phyloP scores from a whole-genome alignment of 2,113 vertebrate species.

The Thermophis baileyi region DNA sequence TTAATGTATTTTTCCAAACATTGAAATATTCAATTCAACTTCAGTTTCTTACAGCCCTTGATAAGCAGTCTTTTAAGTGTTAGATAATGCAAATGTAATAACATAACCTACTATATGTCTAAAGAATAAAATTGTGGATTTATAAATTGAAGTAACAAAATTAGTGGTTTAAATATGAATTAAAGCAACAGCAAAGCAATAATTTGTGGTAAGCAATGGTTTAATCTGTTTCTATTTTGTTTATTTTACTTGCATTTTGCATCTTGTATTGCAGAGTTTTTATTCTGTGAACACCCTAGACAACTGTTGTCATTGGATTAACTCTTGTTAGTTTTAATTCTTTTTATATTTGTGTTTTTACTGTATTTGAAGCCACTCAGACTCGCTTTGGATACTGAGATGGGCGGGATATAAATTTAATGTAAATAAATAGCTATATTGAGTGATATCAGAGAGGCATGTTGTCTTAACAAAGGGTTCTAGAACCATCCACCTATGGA shows the following conservation, averaged over 20 bases:
- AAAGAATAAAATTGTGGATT: slow-evolving; percentile 3
- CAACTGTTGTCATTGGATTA: background rate
- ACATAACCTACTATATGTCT: accelerated
- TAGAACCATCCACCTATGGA: background rate
- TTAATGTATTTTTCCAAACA: background rate
- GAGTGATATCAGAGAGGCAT: background rate
- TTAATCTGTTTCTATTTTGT: background rate
- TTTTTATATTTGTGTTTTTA: background rate
- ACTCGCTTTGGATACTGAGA: background rate
- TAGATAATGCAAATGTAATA: background rate
- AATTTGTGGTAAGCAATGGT: background rate
- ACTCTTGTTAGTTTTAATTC: background rate
- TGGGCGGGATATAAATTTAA: background rate
- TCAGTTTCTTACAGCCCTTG: background rate
- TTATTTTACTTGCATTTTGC: background rate
- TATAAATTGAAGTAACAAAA: background rate
- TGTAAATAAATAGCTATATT: background rate
- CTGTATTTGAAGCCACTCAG: background rate
- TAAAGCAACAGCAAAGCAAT: background rate
- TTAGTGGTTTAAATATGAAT: background rate
- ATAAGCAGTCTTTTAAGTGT: background rate
- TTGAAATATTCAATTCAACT: background rate
- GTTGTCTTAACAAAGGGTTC: background rate
- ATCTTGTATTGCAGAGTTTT: background rate
- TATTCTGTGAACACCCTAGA: background rate